phyloP scores from a whole-genome alignment of 2,888 invertebrate species.

The Mermis nigrescens region DNA sequence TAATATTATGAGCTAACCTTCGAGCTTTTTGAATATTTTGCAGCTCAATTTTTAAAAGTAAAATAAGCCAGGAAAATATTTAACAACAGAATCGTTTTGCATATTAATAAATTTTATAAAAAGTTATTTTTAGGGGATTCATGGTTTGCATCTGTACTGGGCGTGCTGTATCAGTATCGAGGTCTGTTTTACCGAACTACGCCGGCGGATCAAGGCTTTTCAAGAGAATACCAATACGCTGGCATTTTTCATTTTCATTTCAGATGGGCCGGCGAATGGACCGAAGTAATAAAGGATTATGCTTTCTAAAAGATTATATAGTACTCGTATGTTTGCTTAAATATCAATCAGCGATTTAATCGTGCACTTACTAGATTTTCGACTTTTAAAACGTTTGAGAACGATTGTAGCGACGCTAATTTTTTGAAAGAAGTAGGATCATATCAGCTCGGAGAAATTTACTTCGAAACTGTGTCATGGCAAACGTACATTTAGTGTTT shows the following conservation, averaged over 20 bases:
- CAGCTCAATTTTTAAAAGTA: too few species aligned
- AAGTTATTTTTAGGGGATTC: conserved; percentile 66
- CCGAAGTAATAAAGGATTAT: too few species aligned
- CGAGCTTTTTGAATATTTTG: too few species aligned
- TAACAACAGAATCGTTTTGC: too few species aligned
- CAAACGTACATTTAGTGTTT: too few species aligned
- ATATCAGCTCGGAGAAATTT: too few species aligned
- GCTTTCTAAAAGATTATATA: not conserved
- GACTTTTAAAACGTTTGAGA: not conserved
- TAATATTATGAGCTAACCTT: too few species aligned
- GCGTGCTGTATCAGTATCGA: conserved; percentile 60
- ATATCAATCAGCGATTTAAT: conserved; percentile 31
- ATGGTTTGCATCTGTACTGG: conserved; percentile 71
- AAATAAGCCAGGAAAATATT: too few species aligned
- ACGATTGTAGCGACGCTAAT: too few species aligned
- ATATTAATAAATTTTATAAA: too few species aligned
- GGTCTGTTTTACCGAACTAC: conserved; percentile 75
- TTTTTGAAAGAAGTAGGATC: too few species aligned
- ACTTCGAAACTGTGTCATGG: too few species aligned
- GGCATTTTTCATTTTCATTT: conserved; percentile 50
- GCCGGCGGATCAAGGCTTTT: conserved; percentile 67
- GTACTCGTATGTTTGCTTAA: not conserved
- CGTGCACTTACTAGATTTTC: conserved; percentile 48
- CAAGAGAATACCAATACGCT: conserved; percentile 36
- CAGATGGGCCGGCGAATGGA: conserved; percentile 13